Base-by-base conservation (phyloP, 2,888 invertebrate species). In the Mesodorylaimus sp. region DNA sequence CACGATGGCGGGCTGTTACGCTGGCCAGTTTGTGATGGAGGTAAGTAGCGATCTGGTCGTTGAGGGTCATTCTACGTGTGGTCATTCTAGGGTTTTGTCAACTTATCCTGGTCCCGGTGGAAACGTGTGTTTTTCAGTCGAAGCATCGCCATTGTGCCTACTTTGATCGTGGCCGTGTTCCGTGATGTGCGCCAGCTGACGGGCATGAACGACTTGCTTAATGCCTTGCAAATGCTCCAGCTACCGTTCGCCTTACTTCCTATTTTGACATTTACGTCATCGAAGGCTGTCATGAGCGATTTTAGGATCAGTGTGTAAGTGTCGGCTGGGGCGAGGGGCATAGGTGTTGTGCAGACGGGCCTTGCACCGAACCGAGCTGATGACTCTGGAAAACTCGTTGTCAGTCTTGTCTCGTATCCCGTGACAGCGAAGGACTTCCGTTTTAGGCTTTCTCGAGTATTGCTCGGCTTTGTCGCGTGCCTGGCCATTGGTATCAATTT, bases 161-260 rank as follows among this genome's bases (percentile, higher is more conserved):
- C 72, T 13, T 55, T 73, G 19, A 52, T 68, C 13, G 58, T 73
- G 21, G 65, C 70, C 10, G 58, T 66, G 23, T 66, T 68, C 2
- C 51, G 54, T 24, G 62, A 59, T 25, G 58, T 66, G n/a, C 52
- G 56, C 7, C 54, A 58, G 45, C 52, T 64, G 50, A 64, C 62
- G 5, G 24, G 74, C 24, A 80, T 87, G 81, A 87, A 87, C 66
- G 85, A 86, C 64, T 70, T 80, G 32, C 69, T 87, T 37, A 87
- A 87, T 68, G 83, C 83, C 1, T 75, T 86, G 13, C 84, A 85
- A 83, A 79, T 81, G 56, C 70, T 86, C 24, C 85, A 85, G 66
- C 69, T 87, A 55, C 87, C 87, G 1, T 87, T 87, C 65, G 87
- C 87, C 1, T 77, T 81, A 2, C 74, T 87, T 53, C 86, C 87